Conservation (phyloP, 1,140 invertebrate species). For the Galendromus occidentalis region DNA sequence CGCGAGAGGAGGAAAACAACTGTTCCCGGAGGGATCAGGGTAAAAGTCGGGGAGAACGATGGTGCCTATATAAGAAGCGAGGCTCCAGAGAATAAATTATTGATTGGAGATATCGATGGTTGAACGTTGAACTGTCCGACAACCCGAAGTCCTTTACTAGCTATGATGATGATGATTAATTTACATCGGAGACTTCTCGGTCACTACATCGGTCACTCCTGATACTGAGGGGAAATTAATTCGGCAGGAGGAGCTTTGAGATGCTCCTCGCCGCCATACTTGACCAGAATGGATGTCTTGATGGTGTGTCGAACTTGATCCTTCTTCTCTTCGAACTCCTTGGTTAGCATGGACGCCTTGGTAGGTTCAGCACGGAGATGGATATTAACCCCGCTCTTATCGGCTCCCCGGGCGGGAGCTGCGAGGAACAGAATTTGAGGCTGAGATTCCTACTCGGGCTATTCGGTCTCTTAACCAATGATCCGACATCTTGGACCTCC, state of each 20-base stretch:
- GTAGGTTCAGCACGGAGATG: constrained; percentile 92
- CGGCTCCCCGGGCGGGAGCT: constrained; percentile 95
- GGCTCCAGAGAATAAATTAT: no score
- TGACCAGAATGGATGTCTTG: constrained; percentile 53
- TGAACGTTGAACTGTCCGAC: no score
- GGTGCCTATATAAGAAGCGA: no score
- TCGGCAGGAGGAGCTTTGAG: constrained; percentile 61
- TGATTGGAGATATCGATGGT: no score
- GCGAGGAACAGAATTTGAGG: no score
- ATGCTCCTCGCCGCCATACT: constrained; percentile 81
- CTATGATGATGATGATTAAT: not conserved
- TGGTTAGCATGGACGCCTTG: constrained; percentile 73
- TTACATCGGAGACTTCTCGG: not conserved
- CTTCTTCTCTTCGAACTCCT: constrained; percentile 73
- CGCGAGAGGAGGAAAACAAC: no score
- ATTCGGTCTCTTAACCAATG: no score
- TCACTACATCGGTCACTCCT: constrained; percentile 10
- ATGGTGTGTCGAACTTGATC: constrained; percentile 55
- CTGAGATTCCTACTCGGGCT: no score
- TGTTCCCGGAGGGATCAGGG: no score
- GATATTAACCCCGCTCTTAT: constrained; percentile 79
- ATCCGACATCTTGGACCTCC: no score
- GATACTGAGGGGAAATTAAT: constrained; percentile 57
- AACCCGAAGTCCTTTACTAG: no score
- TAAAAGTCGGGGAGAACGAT: no score